Evolutionary conservation across 53 echinoderm and acorn worm genomes (phyloP).

Genomic region (Crossaster papposus): DNA sequence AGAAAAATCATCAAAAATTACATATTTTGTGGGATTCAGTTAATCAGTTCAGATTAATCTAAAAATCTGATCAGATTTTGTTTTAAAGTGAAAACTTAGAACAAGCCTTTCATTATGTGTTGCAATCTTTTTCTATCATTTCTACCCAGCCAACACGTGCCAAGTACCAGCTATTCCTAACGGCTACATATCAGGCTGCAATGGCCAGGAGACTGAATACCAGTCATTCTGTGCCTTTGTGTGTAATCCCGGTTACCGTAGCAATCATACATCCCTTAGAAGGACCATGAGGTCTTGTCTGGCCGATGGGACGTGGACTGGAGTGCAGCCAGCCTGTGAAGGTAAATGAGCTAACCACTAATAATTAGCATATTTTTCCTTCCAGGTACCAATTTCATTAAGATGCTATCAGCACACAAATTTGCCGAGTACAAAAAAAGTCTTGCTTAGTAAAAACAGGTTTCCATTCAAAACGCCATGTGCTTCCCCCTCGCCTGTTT

Average conservation of each 20-base stretch:
- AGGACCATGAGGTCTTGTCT: constrained; percentile 66
- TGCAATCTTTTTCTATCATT: neutral
- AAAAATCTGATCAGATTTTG: neutral
- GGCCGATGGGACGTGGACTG: constrained; percentile 79
- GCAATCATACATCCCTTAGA: constrained; percentile 37
- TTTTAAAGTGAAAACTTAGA: neutral
- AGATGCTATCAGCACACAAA: too few relatives aligned
- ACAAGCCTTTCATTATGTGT: neutral
- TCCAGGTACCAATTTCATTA: too few relatives aligned
- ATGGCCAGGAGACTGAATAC: constrained; percentile 57
- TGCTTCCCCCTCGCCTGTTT: too few relatives aligned
- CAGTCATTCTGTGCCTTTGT: constrained; percentile 72
- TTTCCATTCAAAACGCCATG: too few relatives aligned
- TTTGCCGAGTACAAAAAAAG: too few relatives aligned
- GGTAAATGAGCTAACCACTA: constrained; percentile 61
- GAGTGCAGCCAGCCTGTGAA: constrained; percentile 59
- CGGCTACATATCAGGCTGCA: constrained; percentile 69
- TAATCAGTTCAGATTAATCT: too few relatives aligned
- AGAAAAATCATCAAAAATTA: too few relatives aligned
- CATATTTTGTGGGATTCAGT: too few relatives aligned
- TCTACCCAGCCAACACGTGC: constrained; percentile 75
- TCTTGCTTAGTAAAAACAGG: too few relatives aligned
- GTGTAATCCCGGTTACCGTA: constrained; percentile 73
- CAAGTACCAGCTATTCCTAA: constrained; percentile 57
- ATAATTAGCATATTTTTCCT: too few relatives aligned